Base-by-base conservation (phyloP, 2,113 vertebrate genomes). In the Lethenteron camtschaticum region DNA sequence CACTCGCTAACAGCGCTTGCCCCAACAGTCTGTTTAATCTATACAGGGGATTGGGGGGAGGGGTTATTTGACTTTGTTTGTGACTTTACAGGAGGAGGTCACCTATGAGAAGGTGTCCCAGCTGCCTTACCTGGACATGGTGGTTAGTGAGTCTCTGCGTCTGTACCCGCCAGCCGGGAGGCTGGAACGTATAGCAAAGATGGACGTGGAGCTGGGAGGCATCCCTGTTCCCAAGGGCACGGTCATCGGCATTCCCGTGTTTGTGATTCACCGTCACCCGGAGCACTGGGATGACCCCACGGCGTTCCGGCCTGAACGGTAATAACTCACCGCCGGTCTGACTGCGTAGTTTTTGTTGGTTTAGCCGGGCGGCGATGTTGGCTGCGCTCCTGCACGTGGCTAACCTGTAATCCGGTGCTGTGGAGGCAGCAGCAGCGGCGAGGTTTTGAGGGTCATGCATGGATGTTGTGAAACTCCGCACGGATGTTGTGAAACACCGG, bases 51-150 rank as follows among this genome's bases (percentile, higher is more conserved):
- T 41, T 41, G 41, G 1, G 41, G 5, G 41, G 41, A 5, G 41
- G 41, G 41, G 41, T 41, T 41, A 1, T 41, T 41, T 41, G 41
- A 6, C 41, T 41, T 41, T 41, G 41, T 41, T 41, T 41, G 41
- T 41, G 41, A 7, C 6, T 41, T 66, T 66, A 24, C 10, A 66
- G 63, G 8, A n/a, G 10, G 63, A 66, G 63, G n/a, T 66, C n/a
- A 66, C 63, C 10, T 90, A 88, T n/a, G 76, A 73, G 0, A 2
- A 71, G 1, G 4, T 89, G 72, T 74, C 72, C 60, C 80, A 87
- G 71, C 83, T 91, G 83, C 84, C 89, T 6, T 90, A 86, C 71
- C 73, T 95, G 1, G 83, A 94, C 11, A 81, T 82, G 76, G 83
- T 81, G 56, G 73, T 89, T 76, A 86, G 78, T 0, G 84, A 95